Evolutionary conservation across 2,888 invertebrate species (phyloP), one percentile per base, ranked within the genome.

Genomic region (Schrankia costaestrigalis): DNA sequence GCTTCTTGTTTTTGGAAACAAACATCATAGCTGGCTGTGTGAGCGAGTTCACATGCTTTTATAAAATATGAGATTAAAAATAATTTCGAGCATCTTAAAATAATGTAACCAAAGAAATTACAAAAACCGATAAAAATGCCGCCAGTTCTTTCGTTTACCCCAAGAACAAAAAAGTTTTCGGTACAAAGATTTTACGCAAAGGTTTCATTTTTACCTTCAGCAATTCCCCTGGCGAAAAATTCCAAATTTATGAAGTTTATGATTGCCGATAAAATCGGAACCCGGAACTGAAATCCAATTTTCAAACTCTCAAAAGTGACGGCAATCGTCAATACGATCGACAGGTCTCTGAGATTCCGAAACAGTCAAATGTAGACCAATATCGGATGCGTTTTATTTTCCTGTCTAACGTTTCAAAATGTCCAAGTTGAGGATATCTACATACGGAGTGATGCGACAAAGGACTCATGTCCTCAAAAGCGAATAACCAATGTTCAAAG

Each of bases 391-490:
- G 35, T 52, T 58, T 56, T 59, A 57, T 57, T 63, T 63, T 63
- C 39, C 46, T 57, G 61, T 63, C 46, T 56, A 59, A 49, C 51
- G 52, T 53, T 60, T 45, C 56, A 51, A 53, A 63, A 66, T 64
- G 63, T 56, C 53, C 56, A 42, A 48, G 53, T 42, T 49, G 41
- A 43, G 45, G 31, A 46, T 45, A 68, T 65, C 40, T 63, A 48
- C 58, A 65, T 60, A 55, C 55, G 58, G 50, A 63, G 56, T 45
- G 39, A 41, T 51, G 49, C 50, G 54, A 64, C 62, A 68, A 61
- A 66, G 56, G 57, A 60, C 42, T 44, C 43, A 36, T 41, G n/a
- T 35, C 41, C 40, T 33, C 32, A 44, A 54, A 63, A 51, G 56
- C n/a, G n/a, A n/a, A 57, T 41, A 54, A 56, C 48, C 52, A 37